phyloP scores from a whole-genome alignment of 2,888 invertebrate species.

The Mechanitis messenoides region DNA sequence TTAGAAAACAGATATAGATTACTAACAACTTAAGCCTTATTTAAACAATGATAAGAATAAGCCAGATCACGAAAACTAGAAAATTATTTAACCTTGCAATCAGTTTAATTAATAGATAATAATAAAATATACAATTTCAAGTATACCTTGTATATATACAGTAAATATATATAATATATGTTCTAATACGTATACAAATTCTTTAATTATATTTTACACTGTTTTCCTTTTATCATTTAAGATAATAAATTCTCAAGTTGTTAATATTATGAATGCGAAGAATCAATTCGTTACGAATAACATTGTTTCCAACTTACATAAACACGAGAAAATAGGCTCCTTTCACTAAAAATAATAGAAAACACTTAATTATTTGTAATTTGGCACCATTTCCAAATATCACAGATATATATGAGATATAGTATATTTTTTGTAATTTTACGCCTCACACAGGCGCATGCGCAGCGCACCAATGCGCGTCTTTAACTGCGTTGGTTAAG shows the following conservation, averaged over 20 bases:
- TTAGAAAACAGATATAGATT: slow-evolving; percentile 35
- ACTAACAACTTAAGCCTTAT: not conserved
- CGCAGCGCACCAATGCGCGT: slow-evolving; percentile 62
- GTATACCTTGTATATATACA: no score
- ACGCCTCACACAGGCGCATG: slow-evolving; percentile 49
- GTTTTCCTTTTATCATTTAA: slow-evolving; percentile 4
- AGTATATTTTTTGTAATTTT: slow-evolving; percentile 19
- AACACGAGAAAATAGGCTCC: slow-evolving; percentile 42
- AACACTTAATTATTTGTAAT: slow-evolving; percentile 47
- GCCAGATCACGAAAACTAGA: not conserved
- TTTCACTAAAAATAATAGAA: slow-evolving; percentile 43
- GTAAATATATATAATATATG: no score
- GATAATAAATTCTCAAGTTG: slow-evolving; percentile 10
- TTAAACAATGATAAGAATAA: not conserved
- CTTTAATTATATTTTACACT: not conserved
- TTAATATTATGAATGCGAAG: slow-evolving; percentile 19
- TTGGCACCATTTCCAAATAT: slow-evolving; percentile 47
- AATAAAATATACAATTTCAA: no score
- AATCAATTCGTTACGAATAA: slow-evolving; percentile 28
- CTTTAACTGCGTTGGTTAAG: slow-evolving; percentile 47
- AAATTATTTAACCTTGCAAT: no score
- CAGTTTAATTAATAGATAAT: no score
- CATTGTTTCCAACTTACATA: slow-evolving; percentile 55
- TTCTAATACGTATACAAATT: no score
- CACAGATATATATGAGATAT: slow-evolving; percentile 20